phyloP scores from a whole-genome alignment of 1,140 invertebrate genomes.

The Procambarus virginalis region DNA sequence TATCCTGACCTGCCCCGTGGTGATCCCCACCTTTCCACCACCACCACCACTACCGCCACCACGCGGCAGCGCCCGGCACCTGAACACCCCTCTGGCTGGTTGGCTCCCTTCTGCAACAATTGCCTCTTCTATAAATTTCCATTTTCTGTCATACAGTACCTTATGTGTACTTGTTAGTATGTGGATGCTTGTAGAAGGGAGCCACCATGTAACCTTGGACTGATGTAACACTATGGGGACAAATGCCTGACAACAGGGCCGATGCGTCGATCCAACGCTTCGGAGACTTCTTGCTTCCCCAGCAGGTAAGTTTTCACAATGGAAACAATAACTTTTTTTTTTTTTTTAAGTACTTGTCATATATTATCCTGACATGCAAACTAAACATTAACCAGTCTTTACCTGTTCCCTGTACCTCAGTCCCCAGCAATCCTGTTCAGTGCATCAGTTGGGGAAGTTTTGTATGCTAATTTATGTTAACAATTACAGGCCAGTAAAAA shows the following conservation, averaged over 20 bases:
- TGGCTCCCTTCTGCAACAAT: slow-evolving; percentile 37
- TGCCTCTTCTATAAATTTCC: background rate
- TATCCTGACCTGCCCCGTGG: slow-evolving; percentile 57
- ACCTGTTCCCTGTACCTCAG: background rate
- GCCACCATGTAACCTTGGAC: background rate
- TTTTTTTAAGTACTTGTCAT: background rate
- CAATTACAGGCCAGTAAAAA: background rate
- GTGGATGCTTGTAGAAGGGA: slow-evolving; percentile 9
- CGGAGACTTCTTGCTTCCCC: background rate
- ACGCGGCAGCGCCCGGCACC: slow-evolving; percentile 19
- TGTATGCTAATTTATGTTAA: background rate
- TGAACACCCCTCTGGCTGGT: slow-evolving; percentile 15
- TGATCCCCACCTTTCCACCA: slow-evolving; percentile 40
- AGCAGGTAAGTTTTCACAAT: slow-evolving; percentile 31
- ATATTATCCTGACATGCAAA: slow-evolving; percentile 1
- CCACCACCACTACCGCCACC: slow-evolving; percentile 37
- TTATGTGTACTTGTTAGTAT: background rate
- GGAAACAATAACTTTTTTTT: background rate
- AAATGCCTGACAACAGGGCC: background rate
- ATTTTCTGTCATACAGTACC: background rate
- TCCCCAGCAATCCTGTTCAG: background rate
- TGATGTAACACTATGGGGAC: slow-evolving; percentile 1
- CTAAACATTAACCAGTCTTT: background rate
- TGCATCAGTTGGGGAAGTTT: background rate
- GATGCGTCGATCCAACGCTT: background rate